phyloP scores from a whole-genome alignment of 2,888 invertebrate species.

The Drosophila diplacantha region DNA sequence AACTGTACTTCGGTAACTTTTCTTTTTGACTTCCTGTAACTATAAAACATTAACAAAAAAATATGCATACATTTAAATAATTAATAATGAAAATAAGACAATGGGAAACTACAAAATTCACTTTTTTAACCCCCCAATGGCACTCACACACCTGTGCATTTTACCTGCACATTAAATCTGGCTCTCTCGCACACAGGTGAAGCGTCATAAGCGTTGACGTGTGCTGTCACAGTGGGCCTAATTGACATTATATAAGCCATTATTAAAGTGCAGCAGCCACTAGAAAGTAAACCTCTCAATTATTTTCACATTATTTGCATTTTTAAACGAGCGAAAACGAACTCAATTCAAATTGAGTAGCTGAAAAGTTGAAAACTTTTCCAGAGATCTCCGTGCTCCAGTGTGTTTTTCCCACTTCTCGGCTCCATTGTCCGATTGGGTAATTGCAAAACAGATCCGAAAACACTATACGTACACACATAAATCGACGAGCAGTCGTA shows the following conservation, averaged over 20 bases:
- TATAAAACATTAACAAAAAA: background rate
- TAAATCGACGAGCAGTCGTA: slow-evolving; percentile 45
- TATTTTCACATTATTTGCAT: slow-evolving; percentile 29
- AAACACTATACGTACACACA: slow-evolving; percentile 23
- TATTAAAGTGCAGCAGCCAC: slow-evolving; percentile 22
- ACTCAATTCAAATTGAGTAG: slow-evolving; percentile 15
- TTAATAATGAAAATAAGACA: slow-evolving; percentile 1
- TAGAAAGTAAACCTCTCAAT: slow-evolving; percentile 23
- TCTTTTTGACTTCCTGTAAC: background rate
- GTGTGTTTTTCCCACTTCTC: slow-evolving; percentile 28
- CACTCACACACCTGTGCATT: slow-evolving; percentile 15
- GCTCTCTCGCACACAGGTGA: slow-evolving; percentile 13
- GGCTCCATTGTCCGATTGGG: slow-evolving; percentile 51
- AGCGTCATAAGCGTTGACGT: slow-evolving; percentile 24
- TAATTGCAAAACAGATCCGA: slow-evolving; percentile 51
- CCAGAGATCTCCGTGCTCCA: slow-evolving; percentile 7
- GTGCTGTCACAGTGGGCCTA: slow-evolving; percentile 52
- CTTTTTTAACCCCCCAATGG: slow-evolving; percentile 9
- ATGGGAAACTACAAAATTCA: slow-evolving; percentile 8
- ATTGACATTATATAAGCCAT: slow-evolving; percentile 38
- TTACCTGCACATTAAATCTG: slow-evolving; percentile 18
- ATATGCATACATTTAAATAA: slow-evolving; percentile 4
- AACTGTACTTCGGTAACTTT: background rate
- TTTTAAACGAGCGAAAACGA: slow-evolving; percentile 24
- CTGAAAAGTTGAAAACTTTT: slow-evolving; percentile 14